Evolutionary conservation across 2,888 invertebrate species (phyloP), one percentile per base, ranked within the genome.

Genomic region (Trachelus troglodyta): DNA sequence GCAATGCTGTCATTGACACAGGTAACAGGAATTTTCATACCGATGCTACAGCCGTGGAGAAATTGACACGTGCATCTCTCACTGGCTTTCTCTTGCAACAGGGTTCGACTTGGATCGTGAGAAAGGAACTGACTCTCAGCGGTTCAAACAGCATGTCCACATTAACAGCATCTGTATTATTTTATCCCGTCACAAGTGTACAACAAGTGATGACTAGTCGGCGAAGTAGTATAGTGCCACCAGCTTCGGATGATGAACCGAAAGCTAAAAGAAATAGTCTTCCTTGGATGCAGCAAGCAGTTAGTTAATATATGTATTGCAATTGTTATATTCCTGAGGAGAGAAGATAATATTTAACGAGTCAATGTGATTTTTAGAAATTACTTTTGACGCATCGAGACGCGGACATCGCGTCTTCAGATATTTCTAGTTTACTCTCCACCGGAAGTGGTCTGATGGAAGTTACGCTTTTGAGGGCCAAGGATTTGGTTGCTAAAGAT

Each of bases 401-500:
- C 56, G 82, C 81, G 34, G 90, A 89, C 82, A 83, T 85, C 69
- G 83, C 89, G 0, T 84, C 89, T 11, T 89, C 89, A 15, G 91
- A 91, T 75, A 90, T 92, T 75, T 91, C 91, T 71, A 91, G 89
- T 81, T 82, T 92, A 9, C 82, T 92, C 34, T 90, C 91, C 11
- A 90, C 89, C n/a, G 92, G 92, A 69, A 89, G 91, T 68, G 92
- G 92, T 23, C 86, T 93, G 69, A 91, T 93, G 86, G 93, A 93
- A 82, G 89, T 93, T 73, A 92, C 92, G 2, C 87, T 93, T 23
- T 82, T 88, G 73, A 91, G 92, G 78, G 93, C 93, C 1, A 92
- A 89, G 75, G 92, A 93, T 81, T 90, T 93, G 74, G 90, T 93
- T 6, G 92, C 93, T 1, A 93, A 92, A 86, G 93, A 93, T 86